A percentile compares a stretch with the other conserved stretches of the same genome.
Evolutionary conservation across 1,140 invertebrate genomes (phyloP).

Genomic region (Drosophila arizonae): DNA sequence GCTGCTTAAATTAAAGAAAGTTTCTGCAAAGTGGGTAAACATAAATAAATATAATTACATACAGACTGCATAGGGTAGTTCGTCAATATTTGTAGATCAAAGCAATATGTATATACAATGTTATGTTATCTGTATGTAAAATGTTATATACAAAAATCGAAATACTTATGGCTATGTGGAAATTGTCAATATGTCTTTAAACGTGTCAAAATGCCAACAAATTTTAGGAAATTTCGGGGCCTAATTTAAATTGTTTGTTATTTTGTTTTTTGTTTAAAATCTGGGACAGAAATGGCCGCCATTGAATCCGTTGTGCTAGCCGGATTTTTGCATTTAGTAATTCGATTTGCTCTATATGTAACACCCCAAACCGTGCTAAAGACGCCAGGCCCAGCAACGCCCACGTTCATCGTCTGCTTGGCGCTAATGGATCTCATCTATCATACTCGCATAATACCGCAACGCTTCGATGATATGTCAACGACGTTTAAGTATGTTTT

Average conservation of each 20-base stretch:
- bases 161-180: too few species aligned
- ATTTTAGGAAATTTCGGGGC: not conserved
- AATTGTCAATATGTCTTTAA: too few species aligned
- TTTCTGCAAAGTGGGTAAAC: too few species aligned
- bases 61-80: too few species aligned
- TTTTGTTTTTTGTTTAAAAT: not conserved
- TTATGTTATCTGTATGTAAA: too few species aligned
- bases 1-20: too few species aligned
- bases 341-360: not conserved
- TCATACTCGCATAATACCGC: slow-evolving; percentile 35
- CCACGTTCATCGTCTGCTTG: slow-evolving; percentile 13
- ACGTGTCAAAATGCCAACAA: not conserved
- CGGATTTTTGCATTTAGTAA: slow-evolving; percentile 7
- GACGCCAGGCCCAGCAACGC: not conserved
- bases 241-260: slow-evolving; percentile 3
- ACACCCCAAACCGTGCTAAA: not conserved
- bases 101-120: not conserved
- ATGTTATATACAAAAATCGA: not conserved
- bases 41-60: too few species aligned
- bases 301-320: slow-evolving; percentile 10
- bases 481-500: not conserved
- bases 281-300: slow-evolving; percentile 9
- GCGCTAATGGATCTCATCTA: slow-evolving; percentile 40
- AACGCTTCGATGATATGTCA: not conserved
- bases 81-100: not conserved